A percentile compares a stretch with the other conserved stretches of the same genome.
These are phyloP conservation scores for Callinectes sapidus DNA, from an alignment of 2,888 invertebrate species.

Conservation along the genomic window DNA sequence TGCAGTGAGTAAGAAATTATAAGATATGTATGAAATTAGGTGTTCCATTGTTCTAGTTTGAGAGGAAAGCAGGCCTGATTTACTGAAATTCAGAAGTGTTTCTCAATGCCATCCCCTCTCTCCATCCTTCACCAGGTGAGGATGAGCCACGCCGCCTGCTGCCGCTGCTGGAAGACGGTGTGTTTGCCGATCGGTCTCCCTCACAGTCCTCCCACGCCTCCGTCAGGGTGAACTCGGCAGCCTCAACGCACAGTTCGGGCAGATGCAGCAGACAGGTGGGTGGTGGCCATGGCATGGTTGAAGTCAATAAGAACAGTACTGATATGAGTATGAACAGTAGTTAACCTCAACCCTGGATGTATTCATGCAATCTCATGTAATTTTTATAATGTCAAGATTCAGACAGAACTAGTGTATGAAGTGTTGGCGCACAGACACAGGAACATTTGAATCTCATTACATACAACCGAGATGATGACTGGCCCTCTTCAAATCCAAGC, in stretches of 20 bases:
- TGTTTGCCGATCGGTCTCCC: conserved; percentile 53
- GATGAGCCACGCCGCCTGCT: conserved; percentile 60
- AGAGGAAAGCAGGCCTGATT: background rate
- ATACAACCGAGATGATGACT: background rate
- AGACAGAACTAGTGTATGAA: background rate
- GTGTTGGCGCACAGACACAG: background rate
- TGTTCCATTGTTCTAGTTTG: background rate
- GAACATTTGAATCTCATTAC: background rate
- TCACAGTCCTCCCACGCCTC: conserved; percentile 64
- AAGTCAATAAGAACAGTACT: background rate
- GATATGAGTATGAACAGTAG: too few species aligned
- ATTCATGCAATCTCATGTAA: too few species aligned
- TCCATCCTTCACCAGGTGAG: conserved; percentile 29
- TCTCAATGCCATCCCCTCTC: background rate
- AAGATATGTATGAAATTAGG: background rate
- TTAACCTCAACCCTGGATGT: too few species aligned
- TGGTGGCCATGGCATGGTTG: background rate
- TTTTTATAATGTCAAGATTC: background rate
- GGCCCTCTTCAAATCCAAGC: background rate
- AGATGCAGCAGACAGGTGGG: conserved; percentile 19
- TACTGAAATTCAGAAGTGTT: background rate
- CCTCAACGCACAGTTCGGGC: conserved; percentile 58
- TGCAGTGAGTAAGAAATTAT: background rate
- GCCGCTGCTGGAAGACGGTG: conserved; percentile 61
- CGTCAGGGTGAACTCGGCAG: conserved; percentile 51